Evolutionary conservation across 2,888 invertebrate species (phyloP), one percentile per base, ranked within the genome.

Genomic region (Polyommatus icarus): DNA sequence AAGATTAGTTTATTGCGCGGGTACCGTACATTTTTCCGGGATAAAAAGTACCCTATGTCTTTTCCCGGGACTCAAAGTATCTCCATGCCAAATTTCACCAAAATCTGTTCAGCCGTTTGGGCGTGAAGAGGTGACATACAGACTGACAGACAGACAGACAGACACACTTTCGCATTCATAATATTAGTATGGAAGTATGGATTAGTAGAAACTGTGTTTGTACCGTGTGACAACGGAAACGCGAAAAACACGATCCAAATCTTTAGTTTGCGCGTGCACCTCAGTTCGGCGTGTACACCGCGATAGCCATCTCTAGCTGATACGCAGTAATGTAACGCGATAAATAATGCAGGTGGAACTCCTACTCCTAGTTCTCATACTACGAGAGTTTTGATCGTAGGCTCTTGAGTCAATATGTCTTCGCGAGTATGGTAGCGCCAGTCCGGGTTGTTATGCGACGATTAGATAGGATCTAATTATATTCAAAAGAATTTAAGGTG

Each of bases 281-380:
- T 86, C 87, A 86, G 84, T 84, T 85, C 85, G 85, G 86, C 88
- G 90, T 91, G 92, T 91, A 90, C 86, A 85, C 87, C 87, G 85
- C 86, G 83, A 93, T 93, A 91, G 89, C 88, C 88, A 92, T 93
- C 93, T 91, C 85, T 82, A 85, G 84, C 87, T 89, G 91, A 92
- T 93, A 91, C 88, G 91, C 91, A 89, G 90, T 93, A 92, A 91
- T 90, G 90, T 89, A 87, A 89, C 87, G 89, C 88, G 91, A 92
- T 93, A 93, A 91, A 92, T 91, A 91, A 90, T 90, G 88, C 90
- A 89, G 90, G 90, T 90, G 87, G 86, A 88, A 88, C 86, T 87
- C 88, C 87, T 85, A 85, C 85, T 0, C 1, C 18, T 54, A 18
- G 18, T 54, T 54, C 54, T 54, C 54, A 18, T 54, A 54, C 54